Conservation (phyloP, 1,140 invertebrate species). For the Drosophila ohnishii region DNA sequence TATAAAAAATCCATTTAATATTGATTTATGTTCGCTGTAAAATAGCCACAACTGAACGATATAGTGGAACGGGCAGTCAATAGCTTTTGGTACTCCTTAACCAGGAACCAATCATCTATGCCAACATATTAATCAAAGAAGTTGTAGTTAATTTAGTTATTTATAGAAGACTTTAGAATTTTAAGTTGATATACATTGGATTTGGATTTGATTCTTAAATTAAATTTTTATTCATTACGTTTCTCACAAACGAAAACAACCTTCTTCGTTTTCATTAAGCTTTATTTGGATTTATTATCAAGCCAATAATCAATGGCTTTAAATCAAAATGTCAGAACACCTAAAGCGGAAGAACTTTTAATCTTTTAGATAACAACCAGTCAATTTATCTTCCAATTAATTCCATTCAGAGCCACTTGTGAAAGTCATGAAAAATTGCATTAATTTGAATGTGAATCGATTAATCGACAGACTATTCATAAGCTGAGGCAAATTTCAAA, state of each 20-base stretch:
- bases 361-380: slow-evolving; percentile 23
- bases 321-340: slow-evolving; percentile 19
- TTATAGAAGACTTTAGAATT: slow-evolving; percentile 16
- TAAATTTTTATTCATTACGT: no score
- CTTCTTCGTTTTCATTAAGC: not conserved
- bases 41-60: slow-evolving; percentile 31
- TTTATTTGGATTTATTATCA: slow-evolving; percentile 7
- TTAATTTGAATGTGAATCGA: slow-evolving; percentile 44
- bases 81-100: not conserved
- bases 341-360: slow-evolving; percentile 25
- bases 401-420: slow-evolving; percentile 13
- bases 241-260: not conserved
- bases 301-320: not conserved
- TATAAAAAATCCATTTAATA: slow-evolving; percentile 40
- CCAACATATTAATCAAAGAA: slow-evolving; percentile 10
- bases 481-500: slow-evolving; percentile 23
- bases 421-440: slow-evolving; percentile 39
- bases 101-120: slow-evolving; percentile 17
- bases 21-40: slow-evolving; percentile 38
- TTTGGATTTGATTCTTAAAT: not conserved
- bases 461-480: slow-evolving; percentile 34
- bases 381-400: slow-evolving; percentile 36
- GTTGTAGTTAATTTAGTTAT: slow-evolving; percentile 5
- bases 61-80: not conserved
- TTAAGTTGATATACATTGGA: not conserved